These are phyloP conservation scores for Linnaemya vulpina DNA, from an alignment of 2,888 invertebrate species.

Conservation along the genomic window DNA sequence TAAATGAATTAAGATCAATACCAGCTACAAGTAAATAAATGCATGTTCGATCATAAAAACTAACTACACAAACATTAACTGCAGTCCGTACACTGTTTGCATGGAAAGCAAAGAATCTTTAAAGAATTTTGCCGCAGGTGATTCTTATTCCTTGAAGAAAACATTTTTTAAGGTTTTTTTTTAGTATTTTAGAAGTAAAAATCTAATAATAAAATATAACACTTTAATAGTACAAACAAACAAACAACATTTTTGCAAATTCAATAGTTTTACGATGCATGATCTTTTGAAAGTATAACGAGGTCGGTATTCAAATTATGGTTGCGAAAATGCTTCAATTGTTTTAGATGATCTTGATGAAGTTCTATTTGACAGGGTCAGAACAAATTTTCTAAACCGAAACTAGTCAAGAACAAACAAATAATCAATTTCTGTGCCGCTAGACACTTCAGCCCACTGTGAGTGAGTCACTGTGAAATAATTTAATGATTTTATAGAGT, in stretches of 20 bases:
- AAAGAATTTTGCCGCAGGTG: conserved; percentile 71
- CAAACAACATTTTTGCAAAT: conserved; percentile 47
- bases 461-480: too few relatives aligned
- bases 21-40: conserved; percentile 43
- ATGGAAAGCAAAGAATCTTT: conserved; percentile 40
- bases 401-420: too few relatives aligned
- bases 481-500: too few relatives aligned
- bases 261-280: conserved; percentile 23
- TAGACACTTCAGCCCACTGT: too few relatives aligned
- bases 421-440: too few relatives aligned
- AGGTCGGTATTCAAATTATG: neutral
- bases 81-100: neutral
- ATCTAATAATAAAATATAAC: conserved; percentile 64
- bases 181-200: conserved; percentile 50
- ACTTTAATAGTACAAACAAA: conserved; percentile 62
- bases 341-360: too few relatives aligned
- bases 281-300: neutral
- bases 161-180: neutral
- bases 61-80: conserved; percentile 34
- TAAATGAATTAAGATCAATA: conserved; percentile 68
- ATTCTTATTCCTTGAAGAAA: conserved; percentile 41
- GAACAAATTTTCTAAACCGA: too few relatives aligned
- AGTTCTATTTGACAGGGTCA: too few relatives aligned
- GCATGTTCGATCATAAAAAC: conserved; percentile 38
- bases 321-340: neutral